Evolutionary conservation across 2,113 vertebrate species (phyloP), one percentile per base, ranked within the genome.

Genomic region (Ornithorhynchus anatinus): DNA sequence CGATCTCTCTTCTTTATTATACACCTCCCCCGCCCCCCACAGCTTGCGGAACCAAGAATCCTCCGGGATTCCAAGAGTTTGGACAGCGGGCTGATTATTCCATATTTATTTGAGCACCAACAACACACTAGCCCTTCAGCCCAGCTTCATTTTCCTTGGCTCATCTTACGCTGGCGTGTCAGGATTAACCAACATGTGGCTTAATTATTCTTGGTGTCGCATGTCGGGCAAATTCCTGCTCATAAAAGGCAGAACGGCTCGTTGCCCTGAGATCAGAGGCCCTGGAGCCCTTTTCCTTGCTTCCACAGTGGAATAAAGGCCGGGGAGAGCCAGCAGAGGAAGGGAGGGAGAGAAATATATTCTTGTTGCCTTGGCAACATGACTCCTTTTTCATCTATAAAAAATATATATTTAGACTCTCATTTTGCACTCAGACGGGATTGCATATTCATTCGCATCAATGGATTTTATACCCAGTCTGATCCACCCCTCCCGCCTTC

Each of bases 291-390:
- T 15, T n/a, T 15, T n/a, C n/a, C n/a, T n/a, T 11, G 10, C 23
- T n/a, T 43, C 27, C 10, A 58, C 40, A 48, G 39, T 31, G 32
- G 19, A 43, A 15, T 6, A n/a, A 42, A 29, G 20, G 65, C 50
- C 40, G 39, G 13, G 43, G 20, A 31, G 67, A 45, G 8, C 9
- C 51, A 32, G 16, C 61, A 59, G 14, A 50, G 27, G 32, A n/a
- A n/a, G n/a, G n/a, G n/a, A n/a, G n/a, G 2, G 23, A 56, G 17
- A 9, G 22, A n/a, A 7, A n/a, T 48, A 35, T 38, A 38, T 16
- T 52, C 43, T 75, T 38, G 39, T 84, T 20, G 57, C 74, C 67
- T 48, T 69, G 58, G 51, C 53, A 78, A 72, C 59, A 23, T 3
- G n/a, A n/a, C n/a, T n/a, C n/a, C n/a, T n/a, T n/a, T 2, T 5